Percentiles rank a stretch among this genome's conserved stretches.
Conservation (phyloP, 1,140 invertebrate genomes). For the Platyscapa corneri region DNA sequence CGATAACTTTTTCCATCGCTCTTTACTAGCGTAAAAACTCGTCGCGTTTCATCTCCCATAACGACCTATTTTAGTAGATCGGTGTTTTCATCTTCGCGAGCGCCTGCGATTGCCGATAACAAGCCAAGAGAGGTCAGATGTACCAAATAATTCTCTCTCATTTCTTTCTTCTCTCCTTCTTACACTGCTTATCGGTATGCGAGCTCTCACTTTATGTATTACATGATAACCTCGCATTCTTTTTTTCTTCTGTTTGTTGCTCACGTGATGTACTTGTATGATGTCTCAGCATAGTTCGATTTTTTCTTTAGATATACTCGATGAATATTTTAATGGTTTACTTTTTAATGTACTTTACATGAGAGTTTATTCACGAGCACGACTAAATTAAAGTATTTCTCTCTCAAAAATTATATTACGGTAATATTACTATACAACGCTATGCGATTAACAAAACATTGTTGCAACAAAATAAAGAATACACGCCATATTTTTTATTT, state of each 20-base stretch:
- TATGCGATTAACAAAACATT: no score
- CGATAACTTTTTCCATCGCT: slow-evolving; percentile 4
- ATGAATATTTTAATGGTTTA: not conserved
- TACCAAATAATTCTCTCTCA: slow-evolving; percentile 30
- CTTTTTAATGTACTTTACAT: not conserved
- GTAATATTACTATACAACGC: no score
- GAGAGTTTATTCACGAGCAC: not conserved
- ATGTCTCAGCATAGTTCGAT: not conserved
- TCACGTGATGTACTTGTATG: slow-evolving; percentile 32
- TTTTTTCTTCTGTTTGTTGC: slow-evolving; percentile 28
- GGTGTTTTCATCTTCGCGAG: slow-evolving; percentile 39
- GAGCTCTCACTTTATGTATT: slow-evolving; percentile 10
- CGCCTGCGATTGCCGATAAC: slow-evolving; percentile 30
- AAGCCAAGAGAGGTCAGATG: slow-evolving; percentile 37
- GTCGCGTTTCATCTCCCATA: slow-evolving; percentile 32
- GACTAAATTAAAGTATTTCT: slow-evolving; percentile 7
- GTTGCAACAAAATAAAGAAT: no score
- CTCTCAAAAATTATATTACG: no score
- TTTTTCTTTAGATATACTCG: not conserved
- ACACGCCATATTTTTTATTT: no score
- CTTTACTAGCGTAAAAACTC: not conserved
- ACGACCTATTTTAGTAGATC: slow-evolving; percentile 47
- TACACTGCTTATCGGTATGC: slow-evolving; percentile 24
- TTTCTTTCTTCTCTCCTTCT: slow-evolving; percentile 17
- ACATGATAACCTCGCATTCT: slow-evolving; percentile 43